Percentiles rank a stretch among this genome's conserved stretches.
Conservation (phyloP, 2,113 vertebrate species). For the Catharus bicknelli region DNA sequence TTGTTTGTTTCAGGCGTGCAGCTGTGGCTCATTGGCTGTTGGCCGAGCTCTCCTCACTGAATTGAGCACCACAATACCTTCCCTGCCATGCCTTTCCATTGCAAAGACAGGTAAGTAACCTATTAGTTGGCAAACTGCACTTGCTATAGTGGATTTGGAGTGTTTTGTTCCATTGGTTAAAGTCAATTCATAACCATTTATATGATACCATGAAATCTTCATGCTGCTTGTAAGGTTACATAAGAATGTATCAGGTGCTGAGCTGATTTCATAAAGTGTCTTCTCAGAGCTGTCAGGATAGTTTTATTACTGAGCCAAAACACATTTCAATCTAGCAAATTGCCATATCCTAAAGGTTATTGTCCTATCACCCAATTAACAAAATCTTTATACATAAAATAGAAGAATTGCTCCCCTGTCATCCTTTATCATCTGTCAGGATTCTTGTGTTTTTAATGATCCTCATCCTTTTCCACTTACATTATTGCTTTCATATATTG, state of each 20-base stretch:
- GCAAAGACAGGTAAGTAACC: neutral
- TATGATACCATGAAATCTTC: neutral
- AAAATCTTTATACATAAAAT: neutral
- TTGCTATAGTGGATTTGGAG: neutral
- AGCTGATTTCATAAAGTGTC: neutral
- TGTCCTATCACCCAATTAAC: neutral
- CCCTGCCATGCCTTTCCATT: neutral
- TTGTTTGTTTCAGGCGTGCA: constrained; percentile 37
- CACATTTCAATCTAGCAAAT: neutral
- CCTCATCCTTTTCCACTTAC: neutral
- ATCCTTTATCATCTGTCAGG: neutral
- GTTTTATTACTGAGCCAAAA: neutral
- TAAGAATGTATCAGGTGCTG: neutral
- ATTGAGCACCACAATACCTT: neutral
- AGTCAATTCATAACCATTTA: neutral
- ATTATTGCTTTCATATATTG: neutral
- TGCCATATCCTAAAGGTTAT: neutral
- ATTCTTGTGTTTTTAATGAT: neutral
- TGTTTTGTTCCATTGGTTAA: neutral
- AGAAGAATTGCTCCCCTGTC: neutral
- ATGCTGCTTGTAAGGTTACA: neutral
- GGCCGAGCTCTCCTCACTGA: neutral
- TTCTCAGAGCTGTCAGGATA: neutral
- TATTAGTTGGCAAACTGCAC: neutral
- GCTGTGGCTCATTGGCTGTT: constrained; percentile 19